Evolutionary conservation across 2,113 vertebrate species (phyloP).

Genomic region (Reinhardtius hippoglossoides): DNA sequence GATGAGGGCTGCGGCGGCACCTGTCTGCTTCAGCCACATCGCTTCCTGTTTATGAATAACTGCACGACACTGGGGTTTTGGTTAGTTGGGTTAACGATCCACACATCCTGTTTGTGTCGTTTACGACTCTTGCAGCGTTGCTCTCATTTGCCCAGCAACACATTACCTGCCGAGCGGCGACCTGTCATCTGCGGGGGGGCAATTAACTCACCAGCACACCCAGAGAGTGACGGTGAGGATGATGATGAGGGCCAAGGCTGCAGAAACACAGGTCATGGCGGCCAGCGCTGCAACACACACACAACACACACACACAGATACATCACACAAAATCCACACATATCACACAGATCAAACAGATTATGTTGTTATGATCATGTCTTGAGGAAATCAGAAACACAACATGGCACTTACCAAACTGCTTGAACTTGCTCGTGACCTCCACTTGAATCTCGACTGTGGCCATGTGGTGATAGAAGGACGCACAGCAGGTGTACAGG

Average conservation of each 20-base stretch:
- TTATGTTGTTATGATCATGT: not conserved
- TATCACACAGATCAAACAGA: not conserved
- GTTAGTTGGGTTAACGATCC: slow-evolving; percentile 53
- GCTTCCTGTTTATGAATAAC: slow-evolving; percentile 82
- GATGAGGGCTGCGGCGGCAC: slow-evolving; percentile 49
- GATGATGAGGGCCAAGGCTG: slow-evolving; percentile 56
- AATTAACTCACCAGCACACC: slow-evolving; percentile 78
- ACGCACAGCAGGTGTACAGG: slow-evolving; percentile 73
- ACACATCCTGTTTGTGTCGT: slow-evolving; percentile 79
- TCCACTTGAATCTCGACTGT: slow-evolving; percentile 72
- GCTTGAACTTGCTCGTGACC: slow-evolving; percentile 35
- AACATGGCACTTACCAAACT: slow-evolving; percentile 56
- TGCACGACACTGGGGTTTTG: slow-evolving; percentile 47
- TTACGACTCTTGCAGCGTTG: not conserved
- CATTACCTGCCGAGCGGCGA: slow-evolving; percentile 37
- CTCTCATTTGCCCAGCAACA: slow-evolving; percentile 30
- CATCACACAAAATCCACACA: not conserved
- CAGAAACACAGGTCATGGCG: slow-evolving; percentile 61
- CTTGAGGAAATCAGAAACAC: not conserved
- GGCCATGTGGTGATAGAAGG: slow-evolving; percentile 77
- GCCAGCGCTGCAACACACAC: slow-evolving; percentile 60
- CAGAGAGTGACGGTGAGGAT: slow-evolving; percentile 57
- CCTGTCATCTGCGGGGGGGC: slow-evolving; percentile 28
- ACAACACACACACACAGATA: slow-evolving; percentile 18
- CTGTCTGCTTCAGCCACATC: slow-evolving; percentile 62